Base-by-base conservation (phyloP, 2,113 vertebrate species). In the Ellobius talpinus region DNA sequence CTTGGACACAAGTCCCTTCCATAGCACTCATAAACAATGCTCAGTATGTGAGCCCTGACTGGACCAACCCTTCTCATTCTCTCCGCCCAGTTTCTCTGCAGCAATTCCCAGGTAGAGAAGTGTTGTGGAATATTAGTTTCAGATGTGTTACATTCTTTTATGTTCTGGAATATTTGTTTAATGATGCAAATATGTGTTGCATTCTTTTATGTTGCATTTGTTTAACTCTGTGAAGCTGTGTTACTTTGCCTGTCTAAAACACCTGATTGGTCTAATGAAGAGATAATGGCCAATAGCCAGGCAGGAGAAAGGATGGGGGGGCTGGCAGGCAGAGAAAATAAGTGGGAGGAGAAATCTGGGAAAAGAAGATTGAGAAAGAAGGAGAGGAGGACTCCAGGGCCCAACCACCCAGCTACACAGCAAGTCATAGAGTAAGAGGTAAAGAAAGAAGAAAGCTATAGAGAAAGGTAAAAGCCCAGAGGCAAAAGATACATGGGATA, bases 211-310 rank as follows among this genome's bases (percentile, higher is more conserved):
- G 36, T n/a, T 72, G 7, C 36, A 72, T 72, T 72, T 72, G 70
- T n/a, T 72, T 72, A 72, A 72, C 70, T 72, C 70, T 72, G 70
- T n/a, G 70, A 72, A n/a, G 17, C 36, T 72, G 36, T 72, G 70
- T 72, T 72, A n/a, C 36, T n/a, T 21, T 72, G 36, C 70, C 70
- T 72, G 70, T n/a, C 70, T 72, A n/a, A 72, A 72, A n/a, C 36
- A 72, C 36, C 36, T n/a, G 68, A 70, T 33, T 19, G 68, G 36
- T 70, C 68, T 36, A 70, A 70, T 70, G n/a, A n/a, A 70, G 36
- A 33, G 31, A 5, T 36, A 19, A 19, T 2, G 33, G 68, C 3
- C 16, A 3, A 36, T 70, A 7, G 33, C 1, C 0, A 36, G 16
- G 33, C 68, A 70, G 68, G 33, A 70, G 68, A 36, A 8, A 36